phyloP scores from a whole-genome alignment of 2,113 vertebrate species.

The Python bivittatus region DNA sequence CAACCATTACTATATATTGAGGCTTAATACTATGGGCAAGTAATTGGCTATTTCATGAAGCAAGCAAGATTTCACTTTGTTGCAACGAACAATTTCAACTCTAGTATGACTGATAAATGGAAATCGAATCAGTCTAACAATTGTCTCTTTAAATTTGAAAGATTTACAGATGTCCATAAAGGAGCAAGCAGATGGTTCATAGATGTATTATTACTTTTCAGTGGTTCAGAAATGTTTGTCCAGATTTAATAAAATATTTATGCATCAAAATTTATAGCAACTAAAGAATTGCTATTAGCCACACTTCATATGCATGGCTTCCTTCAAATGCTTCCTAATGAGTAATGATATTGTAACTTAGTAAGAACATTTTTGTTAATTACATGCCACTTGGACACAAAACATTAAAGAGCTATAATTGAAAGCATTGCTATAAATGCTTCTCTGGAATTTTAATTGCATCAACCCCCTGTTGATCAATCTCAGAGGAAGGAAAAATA shows the following conservation, averaged over 20 bases:
- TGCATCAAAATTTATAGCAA: neutral
- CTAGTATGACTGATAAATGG: neutral
- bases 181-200: neutral
- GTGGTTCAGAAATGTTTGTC: neutral
- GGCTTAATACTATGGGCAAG: neutral
- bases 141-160: neutral
- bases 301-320: neutral
- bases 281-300: neutral
- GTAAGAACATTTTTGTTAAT: slow-evolving; percentile 15
- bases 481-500: slow-evolving; percentile 20
- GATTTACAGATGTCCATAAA: neutral
- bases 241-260: neutral
- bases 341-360: slow-evolving; percentile 4
- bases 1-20: neutral
- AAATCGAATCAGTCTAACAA: neutral
- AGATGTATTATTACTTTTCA: neutral
- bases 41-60: neutral
- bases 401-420: slow-evolving; percentile 7
- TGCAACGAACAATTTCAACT: neutral
- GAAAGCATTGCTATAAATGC: neutral
- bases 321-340: neutral
- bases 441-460: neutral
- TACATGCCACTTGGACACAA: slow-evolving; percentile 10
- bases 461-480: slow-evolving; percentile 1
- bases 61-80: neutral